Evolutionary conservation across 2,113 vertebrate genomes (phyloP).

Genomic region (Nipponia nippon): DNA sequence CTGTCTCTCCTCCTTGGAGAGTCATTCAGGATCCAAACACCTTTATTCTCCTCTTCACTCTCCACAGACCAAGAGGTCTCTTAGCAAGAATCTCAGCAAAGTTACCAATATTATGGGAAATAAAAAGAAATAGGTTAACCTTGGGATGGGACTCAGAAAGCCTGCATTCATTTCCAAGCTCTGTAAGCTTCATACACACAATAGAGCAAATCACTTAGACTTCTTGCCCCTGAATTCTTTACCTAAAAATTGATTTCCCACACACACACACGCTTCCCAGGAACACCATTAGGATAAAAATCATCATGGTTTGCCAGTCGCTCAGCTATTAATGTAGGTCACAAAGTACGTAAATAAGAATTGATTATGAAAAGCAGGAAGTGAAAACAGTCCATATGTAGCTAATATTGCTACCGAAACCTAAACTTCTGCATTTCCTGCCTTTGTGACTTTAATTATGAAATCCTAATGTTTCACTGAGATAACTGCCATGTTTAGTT

Average conservation of each 20-base stretch:
- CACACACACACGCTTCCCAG: neutral
- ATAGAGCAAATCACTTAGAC: neutral
- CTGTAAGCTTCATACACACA: neutral
- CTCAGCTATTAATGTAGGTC: neutral
- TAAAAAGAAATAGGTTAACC: neutral
- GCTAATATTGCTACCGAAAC: constrained; percentile 34
- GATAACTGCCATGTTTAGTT: constrained; percentile 19
- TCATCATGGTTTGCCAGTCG: neutral
- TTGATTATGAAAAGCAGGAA: constrained; percentile 51
- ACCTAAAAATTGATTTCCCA: neutral
- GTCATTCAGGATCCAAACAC: neutral
- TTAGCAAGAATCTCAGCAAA: neutral
- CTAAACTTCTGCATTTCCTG: constrained; percentile 56
- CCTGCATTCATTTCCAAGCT: neutral
- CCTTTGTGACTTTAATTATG: constrained; percentile 18
- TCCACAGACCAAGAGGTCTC: neutral
- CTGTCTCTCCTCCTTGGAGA: neutral
- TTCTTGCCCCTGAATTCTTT: fast-evolving
- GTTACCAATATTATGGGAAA: neutral
- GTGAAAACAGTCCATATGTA: constrained; percentile 26
- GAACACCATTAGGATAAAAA: neutral
- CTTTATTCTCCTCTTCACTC: neutral
- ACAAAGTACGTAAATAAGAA: neutral
- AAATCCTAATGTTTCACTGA: neutral
- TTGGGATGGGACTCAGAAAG: neutral